phyloP scores from a whole-genome alignment of 2,888 invertebrate species.

The Pollenia griseotomentosa region DNA sequence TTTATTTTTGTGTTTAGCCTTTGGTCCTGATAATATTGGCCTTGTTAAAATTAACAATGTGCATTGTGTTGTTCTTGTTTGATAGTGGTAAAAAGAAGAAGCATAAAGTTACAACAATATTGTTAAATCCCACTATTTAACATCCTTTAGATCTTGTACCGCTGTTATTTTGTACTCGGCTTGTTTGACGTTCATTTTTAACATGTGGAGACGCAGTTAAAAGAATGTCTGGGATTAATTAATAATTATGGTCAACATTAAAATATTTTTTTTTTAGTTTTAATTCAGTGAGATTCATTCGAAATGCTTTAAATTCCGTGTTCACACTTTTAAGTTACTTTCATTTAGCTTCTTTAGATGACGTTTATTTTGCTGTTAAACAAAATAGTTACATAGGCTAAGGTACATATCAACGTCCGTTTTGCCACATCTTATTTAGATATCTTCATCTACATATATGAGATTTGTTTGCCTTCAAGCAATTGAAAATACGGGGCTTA shows the following conservation, averaged over 20 bases:
- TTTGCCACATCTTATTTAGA: too few species aligned
- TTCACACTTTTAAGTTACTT: too few species aligned
- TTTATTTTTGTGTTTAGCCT: constrained; percentile 44
- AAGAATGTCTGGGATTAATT: neutral
- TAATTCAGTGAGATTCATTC: neutral
- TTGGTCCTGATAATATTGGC: constrained; percentile 62
- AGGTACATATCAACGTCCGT: too few species aligned
- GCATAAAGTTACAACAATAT: constrained; percentile 40
- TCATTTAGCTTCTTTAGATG: too few species aligned
- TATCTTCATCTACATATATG: too few species aligned
- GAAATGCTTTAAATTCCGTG: too few species aligned
- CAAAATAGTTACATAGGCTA: too few species aligned
- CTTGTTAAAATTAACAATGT: constrained; percentile 59
- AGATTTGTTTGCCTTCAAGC: too few species aligned
- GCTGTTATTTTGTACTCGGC: constrained; percentile 21
- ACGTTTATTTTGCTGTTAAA: too few species aligned
- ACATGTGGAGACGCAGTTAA: neutral
- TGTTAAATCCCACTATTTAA: constrained; percentile 41
- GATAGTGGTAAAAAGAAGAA: constrained; percentile 35
- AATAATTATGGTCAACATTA: neutral
- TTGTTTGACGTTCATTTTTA: neutral
- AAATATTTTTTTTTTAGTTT: neutral
- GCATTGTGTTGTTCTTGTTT: constrained; percentile 27
- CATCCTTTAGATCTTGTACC: constrained; percentile 47
- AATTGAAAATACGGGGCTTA: too few species aligned